Conservation (phyloP, 2,888 invertebrate species). For the Lottia scabra region DNA sequence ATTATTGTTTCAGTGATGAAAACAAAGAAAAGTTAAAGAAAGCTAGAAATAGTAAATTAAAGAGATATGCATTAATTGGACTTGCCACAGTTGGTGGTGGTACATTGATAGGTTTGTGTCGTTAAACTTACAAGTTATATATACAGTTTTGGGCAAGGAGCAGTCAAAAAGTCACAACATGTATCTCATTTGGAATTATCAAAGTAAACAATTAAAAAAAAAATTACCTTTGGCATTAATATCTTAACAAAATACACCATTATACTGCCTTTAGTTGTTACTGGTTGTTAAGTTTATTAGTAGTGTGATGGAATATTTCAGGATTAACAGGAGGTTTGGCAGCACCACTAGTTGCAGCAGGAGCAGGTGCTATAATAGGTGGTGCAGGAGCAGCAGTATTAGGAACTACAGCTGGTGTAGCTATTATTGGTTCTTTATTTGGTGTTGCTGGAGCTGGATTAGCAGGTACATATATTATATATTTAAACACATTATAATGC, state of each 20-base stretch:
- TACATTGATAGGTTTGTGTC: slow-evolving; percentile 71
- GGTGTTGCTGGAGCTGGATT: slow-evolving; percentile 79
- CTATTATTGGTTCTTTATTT: slow-evolving; percentile 75
- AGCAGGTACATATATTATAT: slow-evolving; percentile 68
- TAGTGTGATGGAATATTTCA: slow-evolving; percentile 30
- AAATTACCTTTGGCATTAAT: too few relatives aligned
- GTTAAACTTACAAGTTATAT: too few relatives aligned
- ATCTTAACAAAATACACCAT: too few relatives aligned
- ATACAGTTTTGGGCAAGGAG: too few relatives aligned
- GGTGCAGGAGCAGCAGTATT: slow-evolving; percentile 71
- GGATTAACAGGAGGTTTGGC: slow-evolving; percentile 79
- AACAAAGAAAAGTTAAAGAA: slow-evolving; percentile 70
- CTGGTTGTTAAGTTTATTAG: neutral
- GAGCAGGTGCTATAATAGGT: slow-evolving; percentile 70
- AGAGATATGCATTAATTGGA: slow-evolving; percentile 76
- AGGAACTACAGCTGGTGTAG: slow-evolving; percentile 65
- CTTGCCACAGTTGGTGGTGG: slow-evolving; percentile 77
- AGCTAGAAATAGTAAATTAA: slow-evolving; percentile 73
- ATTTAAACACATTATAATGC: neutral
- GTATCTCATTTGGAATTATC: too few relatives aligned
- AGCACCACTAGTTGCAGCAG: slow-evolving; percentile 74
- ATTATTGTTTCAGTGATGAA: slow-evolving; percentile 71
- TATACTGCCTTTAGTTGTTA: too few relatives aligned
- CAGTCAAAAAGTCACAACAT: too few relatives aligned
- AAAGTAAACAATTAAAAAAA: too few relatives aligned